Evolutionary conservation across 2,797 vertebrate species (phyloP).

Genomic region (Tamandua tetradactyla): DNA sequence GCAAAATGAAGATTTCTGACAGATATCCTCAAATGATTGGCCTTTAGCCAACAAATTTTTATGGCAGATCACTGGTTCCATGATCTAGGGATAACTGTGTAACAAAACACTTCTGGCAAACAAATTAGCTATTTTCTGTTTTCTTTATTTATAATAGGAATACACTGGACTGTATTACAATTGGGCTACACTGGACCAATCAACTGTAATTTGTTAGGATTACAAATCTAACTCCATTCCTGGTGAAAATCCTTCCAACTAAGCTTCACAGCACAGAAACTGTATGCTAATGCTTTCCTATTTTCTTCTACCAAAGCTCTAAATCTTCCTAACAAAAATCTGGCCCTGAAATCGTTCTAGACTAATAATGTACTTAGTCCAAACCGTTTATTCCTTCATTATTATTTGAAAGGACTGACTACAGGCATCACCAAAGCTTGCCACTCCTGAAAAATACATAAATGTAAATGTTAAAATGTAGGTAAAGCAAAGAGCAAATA

Average conservation of each 20-base stretch:
- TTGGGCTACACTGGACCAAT: not conserved
- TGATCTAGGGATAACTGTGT: not conserved
- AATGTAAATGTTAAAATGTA: not conserved
- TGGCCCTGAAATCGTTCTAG: not conserved
- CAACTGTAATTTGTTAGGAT: too few relatives aligned
- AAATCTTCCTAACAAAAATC: slow-evolving; percentile 34
- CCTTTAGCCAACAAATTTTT: not conserved
- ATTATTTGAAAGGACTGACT: not conserved
- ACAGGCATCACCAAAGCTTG: not conserved
- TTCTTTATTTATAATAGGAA: too few relatives aligned
- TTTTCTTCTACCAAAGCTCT: not conserved
- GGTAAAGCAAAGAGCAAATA: not conserved
- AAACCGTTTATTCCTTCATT: not conserved
- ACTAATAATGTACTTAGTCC: not conserved
- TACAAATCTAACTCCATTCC: not conserved
- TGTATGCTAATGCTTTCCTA: not conserved
- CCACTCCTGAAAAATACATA: not conserved
- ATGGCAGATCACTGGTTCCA: not conserved
- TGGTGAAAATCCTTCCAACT: not conserved
- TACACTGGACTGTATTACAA: too few relatives aligned
- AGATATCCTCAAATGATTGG: not conserved
- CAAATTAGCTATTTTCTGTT: not conserved
- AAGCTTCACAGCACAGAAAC: not conserved
- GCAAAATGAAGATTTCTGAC: slow-evolving; percentile 1
- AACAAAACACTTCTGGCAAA: not conserved